phyloP scores from a whole-genome alignment of 2,888 invertebrate genomes.

The Autographa pulchrina region DNA sequence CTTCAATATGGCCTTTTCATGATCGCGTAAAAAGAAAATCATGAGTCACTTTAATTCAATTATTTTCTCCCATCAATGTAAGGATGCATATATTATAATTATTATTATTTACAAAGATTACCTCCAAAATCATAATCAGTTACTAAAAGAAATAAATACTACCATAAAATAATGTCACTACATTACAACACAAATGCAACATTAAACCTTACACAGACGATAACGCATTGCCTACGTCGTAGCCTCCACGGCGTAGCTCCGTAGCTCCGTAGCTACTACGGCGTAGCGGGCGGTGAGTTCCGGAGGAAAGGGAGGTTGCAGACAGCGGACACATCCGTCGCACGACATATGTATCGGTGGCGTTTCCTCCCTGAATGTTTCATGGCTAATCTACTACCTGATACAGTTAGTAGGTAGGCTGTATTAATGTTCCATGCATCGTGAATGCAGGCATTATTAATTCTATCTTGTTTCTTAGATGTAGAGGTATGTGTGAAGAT shows the following conservation, averaged over 20 bases:
- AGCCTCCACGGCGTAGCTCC: conserved; percentile 41
- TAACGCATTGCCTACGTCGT: conserved; percentile 42
- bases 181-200: conserved; percentile 26
- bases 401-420: conserved; percentile 32
- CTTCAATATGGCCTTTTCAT: too few species aligned
- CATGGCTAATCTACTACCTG: conserved; percentile 60
- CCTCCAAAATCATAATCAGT: too few species aligned
- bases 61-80: too few species aligned
- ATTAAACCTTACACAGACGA: conserved; percentile 29
- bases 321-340: conserved; percentile 79
- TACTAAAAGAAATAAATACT: neutral
- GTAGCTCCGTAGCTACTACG: conserved; percentile 35
- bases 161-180: conserved; percentile 12
- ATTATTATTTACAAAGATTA: too few species aligned
- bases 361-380: conserved; percentile 66
- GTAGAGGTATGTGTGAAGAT: neutral
- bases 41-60: too few species aligned
- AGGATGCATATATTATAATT: too few species aligned
- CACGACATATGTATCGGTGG: conserved; percentile 64
- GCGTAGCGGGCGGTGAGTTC: conserved; percentile 64
- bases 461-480: conserved; percentile 6
- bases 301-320: conserved; percentile 74
- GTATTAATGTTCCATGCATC: conserved; percentile 31
- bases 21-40: too few species aligned
- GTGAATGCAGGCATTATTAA: conserved; percentile 32